Percentiles rank a stretch among this genome's conserved stretches.
These are phyloP conservation scores for Gobio gobio DNA, from an alignment of 2,113 vertebrate genomes.

Conservation along the genomic window DNA sequence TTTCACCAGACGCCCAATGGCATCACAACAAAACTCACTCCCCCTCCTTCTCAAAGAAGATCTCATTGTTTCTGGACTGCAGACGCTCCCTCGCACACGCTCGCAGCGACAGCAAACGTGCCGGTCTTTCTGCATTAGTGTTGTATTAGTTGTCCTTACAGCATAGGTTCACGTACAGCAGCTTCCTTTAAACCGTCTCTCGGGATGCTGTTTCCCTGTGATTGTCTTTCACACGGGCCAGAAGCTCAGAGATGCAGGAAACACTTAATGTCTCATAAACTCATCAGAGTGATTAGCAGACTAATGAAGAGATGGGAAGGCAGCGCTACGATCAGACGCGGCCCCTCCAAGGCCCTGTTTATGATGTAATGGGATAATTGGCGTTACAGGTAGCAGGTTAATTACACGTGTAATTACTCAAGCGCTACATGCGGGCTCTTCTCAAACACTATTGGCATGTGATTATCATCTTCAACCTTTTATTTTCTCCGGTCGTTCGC, in stretches of 20 bases:
- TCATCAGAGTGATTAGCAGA: slow-evolving; percentile 66
- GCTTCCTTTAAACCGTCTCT: slow-evolving; percentile 15
- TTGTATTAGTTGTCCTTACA: slow-evolving; percentile 12
- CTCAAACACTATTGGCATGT: slow-evolving; percentile 68
- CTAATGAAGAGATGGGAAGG: slow-evolving; percentile 58
- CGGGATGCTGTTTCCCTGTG: slow-evolving; percentile 30
- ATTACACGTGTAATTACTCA: slow-evolving; percentile 70
- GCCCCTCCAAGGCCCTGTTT: slow-evolving; percentile 61
- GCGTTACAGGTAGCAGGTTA: slow-evolving; percentile 75
- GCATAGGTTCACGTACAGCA: background rate
- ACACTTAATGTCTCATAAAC: slow-evolving; percentile 61
- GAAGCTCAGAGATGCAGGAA: slow-evolving; percentile 25
- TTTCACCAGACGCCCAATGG: slow-evolving; percentile 52
- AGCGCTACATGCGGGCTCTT: slow-evolving; percentile 64
- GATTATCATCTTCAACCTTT: slow-evolving; percentile 57
- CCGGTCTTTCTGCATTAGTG: background rate
- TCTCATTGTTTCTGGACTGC: background rate
- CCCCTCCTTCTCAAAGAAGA: background rate
- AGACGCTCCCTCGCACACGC: background rate
- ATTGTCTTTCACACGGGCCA: slow-evolving; percentile 11
- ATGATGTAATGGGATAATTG: slow-evolving; percentile 73
- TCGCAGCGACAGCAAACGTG: background rate
- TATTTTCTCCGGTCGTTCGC: background rate
- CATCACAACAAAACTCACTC: slow-evolving; percentile 77
- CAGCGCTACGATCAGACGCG: slow-evolving; percentile 49